Percentiles rank a stretch among this genome's conserved stretches.
Evolutionary conservation across 2,888 invertebrate genomes (phyloP).

Genomic region (Teinopalpus imperialis): DNA sequence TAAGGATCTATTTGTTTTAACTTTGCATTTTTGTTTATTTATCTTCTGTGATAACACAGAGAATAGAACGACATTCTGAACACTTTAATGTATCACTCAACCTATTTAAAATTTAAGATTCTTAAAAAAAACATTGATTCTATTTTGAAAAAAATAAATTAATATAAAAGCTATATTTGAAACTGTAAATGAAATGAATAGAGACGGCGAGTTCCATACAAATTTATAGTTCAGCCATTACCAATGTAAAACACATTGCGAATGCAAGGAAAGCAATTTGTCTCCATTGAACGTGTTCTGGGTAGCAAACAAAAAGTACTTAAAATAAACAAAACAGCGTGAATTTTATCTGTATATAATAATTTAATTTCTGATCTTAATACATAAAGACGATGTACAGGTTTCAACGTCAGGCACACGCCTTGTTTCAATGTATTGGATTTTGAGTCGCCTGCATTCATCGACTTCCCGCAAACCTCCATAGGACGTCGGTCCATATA

Average conservation of each 20-base stretch:
- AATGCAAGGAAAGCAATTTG: slow-evolving; percentile 22
- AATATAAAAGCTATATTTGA: slow-evolving; percentile 4
- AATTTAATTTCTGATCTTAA: too few relatives aligned
- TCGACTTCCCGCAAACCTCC: too few relatives aligned
- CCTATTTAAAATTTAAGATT: too few relatives aligned
- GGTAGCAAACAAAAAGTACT: slow-evolving; percentile 5
- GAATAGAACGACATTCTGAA: background rate
- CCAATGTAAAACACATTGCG: slow-evolving; percentile 21
- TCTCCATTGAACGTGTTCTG: slow-evolving; percentile 19
- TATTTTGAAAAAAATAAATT: too few relatives aligned
- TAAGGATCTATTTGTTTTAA: slow-evolving; percentile 2
- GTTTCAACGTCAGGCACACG: too few relatives aligned
- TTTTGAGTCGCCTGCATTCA: too few relatives aligned
- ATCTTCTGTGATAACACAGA: slow-evolving; percentile 3
- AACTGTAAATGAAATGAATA: slow-evolving; percentile 18
- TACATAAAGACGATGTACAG: too few relatives aligned
- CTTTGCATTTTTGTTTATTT: background rate
- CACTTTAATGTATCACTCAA: too few relatives aligned
- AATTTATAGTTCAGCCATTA: slow-evolving; percentile 19
- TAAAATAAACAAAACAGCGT: slow-evolving; percentile 1
- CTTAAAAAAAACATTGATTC: too few relatives aligned
- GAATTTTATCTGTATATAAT: too few relatives aligned
- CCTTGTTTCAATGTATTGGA: too few relatives aligned
- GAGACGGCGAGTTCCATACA: slow-evolving; percentile 6
- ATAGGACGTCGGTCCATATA: too few relatives aligned